These are phyloP conservation scores for Megastigmus dorsalis DNA, from an alignment of 2,888 invertebrate genomes.

Conservation along the genomic window DNA sequence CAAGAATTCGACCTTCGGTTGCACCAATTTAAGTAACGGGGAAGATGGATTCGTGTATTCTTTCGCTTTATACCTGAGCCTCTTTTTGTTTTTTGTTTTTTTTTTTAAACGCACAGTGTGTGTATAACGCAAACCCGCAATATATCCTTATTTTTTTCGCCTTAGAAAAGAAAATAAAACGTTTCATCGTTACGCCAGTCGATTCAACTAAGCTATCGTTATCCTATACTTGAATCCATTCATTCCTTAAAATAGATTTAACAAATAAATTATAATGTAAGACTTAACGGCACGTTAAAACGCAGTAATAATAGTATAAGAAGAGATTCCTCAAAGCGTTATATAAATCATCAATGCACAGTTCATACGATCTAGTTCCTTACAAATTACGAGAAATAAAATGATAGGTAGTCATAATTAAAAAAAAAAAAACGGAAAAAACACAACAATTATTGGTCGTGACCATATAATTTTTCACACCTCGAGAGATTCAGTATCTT, in stretches of 20 bases:
- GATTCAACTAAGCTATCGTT: constrained; percentile 5
- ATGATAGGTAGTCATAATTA: background rate
- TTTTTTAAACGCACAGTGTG: background rate
- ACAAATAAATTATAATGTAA: constrained; percentile 46
- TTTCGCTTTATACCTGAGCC: too few relatives aligned
- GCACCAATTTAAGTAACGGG: too few relatives aligned
- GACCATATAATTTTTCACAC: constrained; percentile 26
- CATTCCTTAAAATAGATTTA: constrained; percentile 36
- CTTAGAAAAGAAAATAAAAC: background rate
- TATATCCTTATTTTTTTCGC: background rate
- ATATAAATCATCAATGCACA: constrained; percentile 27
- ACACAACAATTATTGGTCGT: constrained; percentile 30
- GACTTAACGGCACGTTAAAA: constrained; percentile 21
- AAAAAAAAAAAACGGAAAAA: constrained; percentile 4
- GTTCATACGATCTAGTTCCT: constrained; percentile 27
- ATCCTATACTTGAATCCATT: constrained; percentile 33
- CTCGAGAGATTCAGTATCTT: constrained; percentile 45
- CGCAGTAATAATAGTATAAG: constrained; percentile 20
- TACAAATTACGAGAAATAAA: constrained; percentile 28
- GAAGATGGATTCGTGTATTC: too few relatives aligned
- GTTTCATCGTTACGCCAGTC: background rate
- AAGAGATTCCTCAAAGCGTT: constrained; percentile 48
- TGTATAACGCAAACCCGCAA: background rate
- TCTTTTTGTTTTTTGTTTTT: too few relatives aligned
- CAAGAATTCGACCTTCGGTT: too few relatives aligned